Percentiles rank a stretch among this genome's conserved stretches.
phyloP scores from a whole-genome alignment of 2,113 vertebrate genomes.

The Calidris pygmaea region DNA sequence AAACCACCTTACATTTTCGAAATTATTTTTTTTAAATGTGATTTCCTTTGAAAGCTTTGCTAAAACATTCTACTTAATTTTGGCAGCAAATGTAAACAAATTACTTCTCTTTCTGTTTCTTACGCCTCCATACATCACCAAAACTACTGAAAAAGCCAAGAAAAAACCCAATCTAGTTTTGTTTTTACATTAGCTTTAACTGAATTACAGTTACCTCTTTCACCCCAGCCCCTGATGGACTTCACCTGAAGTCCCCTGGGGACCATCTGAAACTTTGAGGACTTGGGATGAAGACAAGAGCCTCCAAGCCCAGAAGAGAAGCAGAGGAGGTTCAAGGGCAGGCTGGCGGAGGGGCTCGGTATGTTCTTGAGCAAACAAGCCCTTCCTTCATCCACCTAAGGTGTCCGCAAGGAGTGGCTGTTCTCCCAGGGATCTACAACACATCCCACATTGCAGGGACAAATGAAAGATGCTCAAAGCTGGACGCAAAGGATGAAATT shows the following conservation, averaged over 20 bases:
- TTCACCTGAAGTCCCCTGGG: not conserved
- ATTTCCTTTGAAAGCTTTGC: not conserved
- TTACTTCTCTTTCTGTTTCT: not conserved
- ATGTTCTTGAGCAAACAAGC: not conserved
- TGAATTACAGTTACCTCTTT: not conserved
- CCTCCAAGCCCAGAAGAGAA: not conserved
- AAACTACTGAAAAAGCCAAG: not conserved
- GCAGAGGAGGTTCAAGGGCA: not conserved
- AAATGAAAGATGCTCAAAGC: not conserved
- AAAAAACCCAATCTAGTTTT: not conserved
- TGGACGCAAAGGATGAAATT: not conserved
- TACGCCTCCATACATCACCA: not conserved
- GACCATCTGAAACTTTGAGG: not conserved
- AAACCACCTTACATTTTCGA: not conserved
- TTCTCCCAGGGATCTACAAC: not conserved
- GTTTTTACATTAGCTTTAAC: not conserved
- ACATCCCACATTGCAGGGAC: not conserved
- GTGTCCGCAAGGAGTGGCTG: fast-evolving
- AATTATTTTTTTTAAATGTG: not conserved
- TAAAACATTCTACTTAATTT: not conserved
- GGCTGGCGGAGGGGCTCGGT: not conserved
- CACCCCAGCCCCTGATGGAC: not conserved
- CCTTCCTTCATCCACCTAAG: not conserved
- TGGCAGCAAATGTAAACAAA: not conserved
- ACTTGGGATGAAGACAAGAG: not conserved